Conservation (phyloP, 1,140 invertebrate genomes). For the Saxidomus purpurata region DNA sequence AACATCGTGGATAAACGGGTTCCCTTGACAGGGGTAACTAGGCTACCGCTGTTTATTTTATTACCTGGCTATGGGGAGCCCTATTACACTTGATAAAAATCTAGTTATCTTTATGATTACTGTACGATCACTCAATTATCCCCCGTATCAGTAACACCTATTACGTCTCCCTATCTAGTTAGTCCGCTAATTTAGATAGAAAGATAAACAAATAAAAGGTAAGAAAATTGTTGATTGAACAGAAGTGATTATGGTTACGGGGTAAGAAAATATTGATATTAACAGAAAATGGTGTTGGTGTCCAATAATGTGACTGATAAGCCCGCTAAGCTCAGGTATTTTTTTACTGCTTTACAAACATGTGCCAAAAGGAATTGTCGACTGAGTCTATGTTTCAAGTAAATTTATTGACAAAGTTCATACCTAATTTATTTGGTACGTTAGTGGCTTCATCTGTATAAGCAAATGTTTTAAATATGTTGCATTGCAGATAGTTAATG, state of each 20-base stretch:
- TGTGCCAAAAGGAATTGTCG: background rate
- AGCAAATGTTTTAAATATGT: too few relatives aligned
- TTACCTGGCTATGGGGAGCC: conserved; percentile 41
- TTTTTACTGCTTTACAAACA: background rate
- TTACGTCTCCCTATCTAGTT: conserved; percentile 16
- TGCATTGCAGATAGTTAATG: too few relatives aligned
- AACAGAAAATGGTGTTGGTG: background rate
- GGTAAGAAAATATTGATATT: conserved; percentile 43
- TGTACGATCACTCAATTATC: conserved; percentile 46
- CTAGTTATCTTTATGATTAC: conserved; percentile 50
- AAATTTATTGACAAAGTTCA: too few relatives aligned
- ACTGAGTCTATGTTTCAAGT: too few relatives aligned
- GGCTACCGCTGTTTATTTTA: conserved; percentile 59
- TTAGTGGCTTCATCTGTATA: too few relatives aligned
- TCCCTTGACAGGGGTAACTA: conserved; percentile 44
- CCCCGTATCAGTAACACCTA: conserved; percentile 3
- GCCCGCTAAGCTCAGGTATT: background rate
- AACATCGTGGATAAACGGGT: background rate
- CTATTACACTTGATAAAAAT: conserved; percentile 17
- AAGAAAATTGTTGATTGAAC: conserved; percentile 8
- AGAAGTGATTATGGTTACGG: conserved; percentile 22
- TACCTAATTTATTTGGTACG: too few relatives aligned
- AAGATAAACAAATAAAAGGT: conserved; percentile 41
- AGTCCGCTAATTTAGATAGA: conserved; percentile 57
- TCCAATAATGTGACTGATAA: background rate